A percentile compares a stretch with the other conserved stretches of the same genome.
Evolutionary conservation across 2,888 invertebrate genomes (phyloP).

Genomic region (Agonum fuliginosum): DNA sequence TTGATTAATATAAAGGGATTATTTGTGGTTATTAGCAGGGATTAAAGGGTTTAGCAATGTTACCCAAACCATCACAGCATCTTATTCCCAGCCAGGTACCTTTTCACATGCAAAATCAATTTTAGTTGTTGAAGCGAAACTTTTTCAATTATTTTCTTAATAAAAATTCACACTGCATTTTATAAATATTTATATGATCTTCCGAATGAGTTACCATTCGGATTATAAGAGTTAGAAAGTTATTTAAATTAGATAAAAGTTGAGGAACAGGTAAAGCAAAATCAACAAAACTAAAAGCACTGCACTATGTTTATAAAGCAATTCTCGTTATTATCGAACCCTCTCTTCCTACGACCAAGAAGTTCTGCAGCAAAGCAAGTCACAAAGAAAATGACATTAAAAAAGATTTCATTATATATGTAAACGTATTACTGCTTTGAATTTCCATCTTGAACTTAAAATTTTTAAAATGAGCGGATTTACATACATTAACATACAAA

Average conservation of each 20-base stretch:
- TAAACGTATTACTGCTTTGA: slow-evolving; percentile 1
- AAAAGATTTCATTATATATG: slow-evolving; percentile 25
- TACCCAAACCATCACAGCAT: slow-evolving; percentile 43
- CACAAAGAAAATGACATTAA: slow-evolving; percentile 12
- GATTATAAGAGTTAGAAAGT: slow-evolving; percentile 49
- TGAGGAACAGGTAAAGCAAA: slow-evolving; percentile 41
- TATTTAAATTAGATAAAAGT: slow-evolving; percentile 46
- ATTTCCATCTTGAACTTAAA: slow-evolving; percentile 2
- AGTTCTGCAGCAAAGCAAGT: slow-evolving; percentile 29
- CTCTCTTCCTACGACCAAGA: slow-evolving; percentile 34
- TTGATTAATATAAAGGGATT: slow-evolving; percentile 17
- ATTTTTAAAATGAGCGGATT: slow-evolving; percentile 31
- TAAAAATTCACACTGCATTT: slow-evolving; percentile 30
- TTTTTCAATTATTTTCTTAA: slow-evolving; percentile 37
- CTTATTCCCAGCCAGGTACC: slow-evolving; percentile 44
- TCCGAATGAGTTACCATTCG: slow-evolving; percentile 12
- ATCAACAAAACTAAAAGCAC: slow-evolving; percentile 43
- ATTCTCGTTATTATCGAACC: slow-evolving; percentile 16
- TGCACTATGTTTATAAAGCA: slow-evolving; percentile 30
- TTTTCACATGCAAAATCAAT: slow-evolving; percentile 45
- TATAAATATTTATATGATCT: slow-evolving; percentile 25
- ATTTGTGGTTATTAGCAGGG: slow-evolving; percentile 21
- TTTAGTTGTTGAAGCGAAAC: slow-evolving; percentile 46
- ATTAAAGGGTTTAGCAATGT: slow-evolving; percentile 35
- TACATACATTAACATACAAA: slow-evolving; percentile 40